Base-by-base conservation (phyloP, 1,140 invertebrate genomes). In the Diorhabda sublineata region DNA sequence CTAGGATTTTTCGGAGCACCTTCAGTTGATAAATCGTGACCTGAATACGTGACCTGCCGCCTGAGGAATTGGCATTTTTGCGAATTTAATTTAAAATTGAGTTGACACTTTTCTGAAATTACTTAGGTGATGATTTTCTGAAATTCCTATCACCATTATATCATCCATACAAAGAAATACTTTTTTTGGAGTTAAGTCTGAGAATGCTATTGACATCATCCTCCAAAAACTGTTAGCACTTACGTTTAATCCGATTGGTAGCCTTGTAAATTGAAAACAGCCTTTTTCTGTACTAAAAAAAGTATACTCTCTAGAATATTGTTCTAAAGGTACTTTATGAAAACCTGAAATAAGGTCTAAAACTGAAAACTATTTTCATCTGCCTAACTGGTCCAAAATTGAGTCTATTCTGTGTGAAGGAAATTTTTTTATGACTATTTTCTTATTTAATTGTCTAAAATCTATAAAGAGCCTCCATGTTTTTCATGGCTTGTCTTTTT, bases 281-380 rank as follows among this genome's bases (percentile, higher is more conserved):
- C 45, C 45, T 52, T 52, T 52, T 52, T 52, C 8, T 9, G 45
- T 70, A 75, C 76, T 61, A 71, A 76, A 78, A 60, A 71, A 68
- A 71, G 47, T 59, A 63, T 44, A 69, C 45, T 52, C 2, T 52
- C 45, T 52, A 6, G 45, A 52, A 52, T 5, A 52, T 52, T 52
- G 45, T 52, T 52, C 45, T 52, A 1, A 52, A 6, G 8, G 0
- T 52, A 52, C 8, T 9, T 52, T 5, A 52, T 52, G 45, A 52
- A 52, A 52, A 6, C 45, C 45, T 52, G 45, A 52, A 2, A 52
- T 52, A 6, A 1, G 8, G 2, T 52, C 45, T 52, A 52, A 6
- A 52, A 52, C 45, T 52, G 45, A 52, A 52, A 52, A 52, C 45
- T 9, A 52, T 52, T 52, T 52, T 52, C 2, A 5, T 2, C 45